A percentile compares a stretch with the other conserved stretches of the same genome.
These are phyloP conservation scores for Rattus norvegicus DNA, from an alignment of 2,113 vertebrate genomes.

Conservation along the genomic window DNA sequence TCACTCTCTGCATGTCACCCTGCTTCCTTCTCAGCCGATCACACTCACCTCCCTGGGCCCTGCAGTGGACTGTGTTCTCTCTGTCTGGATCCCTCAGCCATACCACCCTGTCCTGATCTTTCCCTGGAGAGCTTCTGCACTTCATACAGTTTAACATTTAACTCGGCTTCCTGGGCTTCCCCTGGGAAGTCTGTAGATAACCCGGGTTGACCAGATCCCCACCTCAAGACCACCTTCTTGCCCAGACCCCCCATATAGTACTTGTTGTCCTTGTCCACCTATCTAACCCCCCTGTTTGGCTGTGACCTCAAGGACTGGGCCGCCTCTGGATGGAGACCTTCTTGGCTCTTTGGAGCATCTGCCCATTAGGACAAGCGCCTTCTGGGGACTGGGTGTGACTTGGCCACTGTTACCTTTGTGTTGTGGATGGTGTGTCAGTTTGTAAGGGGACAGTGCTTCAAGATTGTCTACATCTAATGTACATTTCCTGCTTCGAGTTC, in stretches of 20 bases:
- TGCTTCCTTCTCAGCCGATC: too few relatives aligned
- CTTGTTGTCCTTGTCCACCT: neutral
- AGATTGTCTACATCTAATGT: conserved; percentile 37
- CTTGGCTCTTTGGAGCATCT: neutral
- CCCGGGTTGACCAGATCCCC: neutral
- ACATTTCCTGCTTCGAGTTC: conserved; percentile 31
- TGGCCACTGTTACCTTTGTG: neutral
- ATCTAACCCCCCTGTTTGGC: neutral
- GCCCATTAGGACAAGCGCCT: neutral
- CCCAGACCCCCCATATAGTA: neutral
- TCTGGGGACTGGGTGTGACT: neutral
- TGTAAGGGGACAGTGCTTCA: neutral
- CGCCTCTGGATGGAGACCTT: neutral
- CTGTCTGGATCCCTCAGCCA: neutral
- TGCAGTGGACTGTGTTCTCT: neutral
- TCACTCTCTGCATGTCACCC: neutral
- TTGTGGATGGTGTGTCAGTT: neutral
- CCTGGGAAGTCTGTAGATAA: neutral
- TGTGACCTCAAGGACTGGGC: neutral
- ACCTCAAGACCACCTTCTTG: neutral
- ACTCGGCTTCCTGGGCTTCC: neutral
- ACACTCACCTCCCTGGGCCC: neutral
- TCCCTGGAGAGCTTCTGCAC: neutral
- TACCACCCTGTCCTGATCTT: neutral
- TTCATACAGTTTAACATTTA: neutral